Evolutionary conservation across 2,113 vertebrate genomes (phyloP), one percentile per base, ranked within the genome.

Genomic region (Tenebrosternarchus preto): DNA sequence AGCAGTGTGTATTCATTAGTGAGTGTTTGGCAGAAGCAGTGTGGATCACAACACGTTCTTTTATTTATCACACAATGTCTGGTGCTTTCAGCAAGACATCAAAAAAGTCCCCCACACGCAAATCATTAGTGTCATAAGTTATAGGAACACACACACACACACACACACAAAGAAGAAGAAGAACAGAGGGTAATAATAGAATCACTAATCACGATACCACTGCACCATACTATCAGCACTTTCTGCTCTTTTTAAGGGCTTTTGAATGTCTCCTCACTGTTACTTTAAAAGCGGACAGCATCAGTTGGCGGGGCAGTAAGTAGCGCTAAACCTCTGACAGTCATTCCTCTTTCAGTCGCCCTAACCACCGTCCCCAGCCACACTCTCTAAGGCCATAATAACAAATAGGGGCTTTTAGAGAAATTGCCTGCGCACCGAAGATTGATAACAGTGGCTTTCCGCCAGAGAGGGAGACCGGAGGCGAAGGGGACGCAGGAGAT

Each of bases 361-460:
- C 71, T 73, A 72, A 83, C 71, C 20, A 55, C 29, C 19, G 50
- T 39, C n/a, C 22, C 27, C 25, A 29, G 31, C 33, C 8, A 8
- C 6, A 87, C 90, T 92, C 92, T 85, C 86, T 86, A 88, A 92
- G 91, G 91, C 88, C 88, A 90, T 92, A 91, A 93, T 92, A 92
- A 93, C 64, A 68, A 68, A 68, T 91, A 88, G 87, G 87, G 87
- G 90, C 92, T 93, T 92, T 93, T 92, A 93, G 91, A 93, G 91
- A 92, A 93, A 93, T 92, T 93, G 92, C 91, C 89, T 91, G 88
- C 84, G 89, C 89, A 81, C 87, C 80, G 86, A 92, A 91, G 93
- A 94, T 93, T 92, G 92, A 93, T 92, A 93, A 93, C 91, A 87
- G 88, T 90, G 89, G 87, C 88, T 88, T 87, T 78, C 80, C 85